Evolutionary conservation across 92 coral and sea anemone species (phyloP), one percentile per base, ranked within the genome.

Genomic region (Parazoanthus atlanticus): DNA sequence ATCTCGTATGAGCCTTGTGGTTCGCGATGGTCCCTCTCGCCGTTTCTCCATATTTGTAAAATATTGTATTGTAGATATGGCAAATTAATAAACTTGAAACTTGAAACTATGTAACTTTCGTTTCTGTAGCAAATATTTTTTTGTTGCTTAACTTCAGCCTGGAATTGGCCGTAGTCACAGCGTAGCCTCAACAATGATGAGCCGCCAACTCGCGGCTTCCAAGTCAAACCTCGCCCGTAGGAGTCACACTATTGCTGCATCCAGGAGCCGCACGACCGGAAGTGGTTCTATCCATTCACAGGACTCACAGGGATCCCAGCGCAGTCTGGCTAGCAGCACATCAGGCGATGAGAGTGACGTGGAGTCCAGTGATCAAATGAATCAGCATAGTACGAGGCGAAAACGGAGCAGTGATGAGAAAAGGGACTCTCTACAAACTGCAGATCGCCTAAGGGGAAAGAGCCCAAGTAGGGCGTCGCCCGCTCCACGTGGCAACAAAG

Each of bases 401-500:
- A 91, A 72, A 76, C 72, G 81, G 46, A 90, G 74, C 8, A 90
- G 91, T 30, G 72, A 80, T 5, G 92, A 84, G 30, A 88, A 73
- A 89, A 92, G 72, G 69, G 86, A 85, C 38, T 74, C 66, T 0
- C 76, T 74, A 15, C 67, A 81, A n/a, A 74, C 87, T 40, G 72
- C 88, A 72, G 93, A 94, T 40, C 74, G 29, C 23, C 16, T 80
- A 74, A 31, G 92, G 74, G 80, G 89, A 29, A 74, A 61, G 47
- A 73, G 84, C 78, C 77, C 86, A 77, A 58, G 88, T 58, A 82
- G 88, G 92, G 77, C 87, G 77, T 84, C 64, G 65, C 87, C 93
- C 6, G 69, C 89, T 9, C 98, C 98, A 4, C 96, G 98, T 29
- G 96, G 90, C 0, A 95, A 95, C 86, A 95, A 95, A 71, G 92